A percentile compares a stretch with the other conserved stretches of the same genome.
These are phyloP conservation scores for Melinaea marsaeus DNA, from an alignment of 2,888 invertebrate species.

Conservation along the genomic window DNA sequence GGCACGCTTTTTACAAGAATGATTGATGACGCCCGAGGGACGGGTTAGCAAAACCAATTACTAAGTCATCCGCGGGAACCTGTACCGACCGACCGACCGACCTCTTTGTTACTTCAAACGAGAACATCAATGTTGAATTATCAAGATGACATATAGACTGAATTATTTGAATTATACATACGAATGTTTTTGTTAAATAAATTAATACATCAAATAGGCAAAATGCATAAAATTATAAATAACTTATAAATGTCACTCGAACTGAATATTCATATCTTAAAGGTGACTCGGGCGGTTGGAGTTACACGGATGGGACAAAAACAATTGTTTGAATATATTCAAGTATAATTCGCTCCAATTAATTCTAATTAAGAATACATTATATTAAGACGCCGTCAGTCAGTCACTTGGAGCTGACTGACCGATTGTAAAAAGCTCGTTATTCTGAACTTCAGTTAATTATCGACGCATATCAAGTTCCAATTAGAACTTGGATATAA, in stretches of 20 bases:
- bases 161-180: too few species aligned
- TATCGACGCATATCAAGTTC: conserved; percentile 70
- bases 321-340: conserved; percentile 7
- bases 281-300: too few species aligned
- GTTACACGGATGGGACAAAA: neutral
- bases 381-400: conserved; percentile 15
- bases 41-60: conserved; percentile 9
- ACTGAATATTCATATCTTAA: too few species aligned
- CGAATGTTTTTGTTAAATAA: too few species aligned
- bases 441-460: conserved; percentile 64
- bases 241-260: too few species aligned
- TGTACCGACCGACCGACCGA: too few species aligned
- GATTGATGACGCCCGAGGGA: conserved; percentile 22
- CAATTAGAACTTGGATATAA: conserved; percentile 66
- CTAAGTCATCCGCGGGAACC: neutral
- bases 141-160: too few species aligned
- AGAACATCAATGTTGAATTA: too few species aligned
- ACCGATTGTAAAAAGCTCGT: conserved; percentile 60
- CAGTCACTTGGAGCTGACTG: conserved; percentile 31
- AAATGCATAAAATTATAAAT: too few species aligned
- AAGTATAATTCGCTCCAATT: conserved; percentile 14
- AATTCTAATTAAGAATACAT: conserved; percentile 13
- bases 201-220: too few species aligned
- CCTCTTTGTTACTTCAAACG: too few species aligned
- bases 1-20: conserved; percentile 22